Percentiles rank a stretch among this genome's conserved stretches.
These are phyloP conservation scores for Callimorpha dominula DNA, from an alignment of 2,888 invertebrate genomes.

Conservation along the genomic window DNA sequence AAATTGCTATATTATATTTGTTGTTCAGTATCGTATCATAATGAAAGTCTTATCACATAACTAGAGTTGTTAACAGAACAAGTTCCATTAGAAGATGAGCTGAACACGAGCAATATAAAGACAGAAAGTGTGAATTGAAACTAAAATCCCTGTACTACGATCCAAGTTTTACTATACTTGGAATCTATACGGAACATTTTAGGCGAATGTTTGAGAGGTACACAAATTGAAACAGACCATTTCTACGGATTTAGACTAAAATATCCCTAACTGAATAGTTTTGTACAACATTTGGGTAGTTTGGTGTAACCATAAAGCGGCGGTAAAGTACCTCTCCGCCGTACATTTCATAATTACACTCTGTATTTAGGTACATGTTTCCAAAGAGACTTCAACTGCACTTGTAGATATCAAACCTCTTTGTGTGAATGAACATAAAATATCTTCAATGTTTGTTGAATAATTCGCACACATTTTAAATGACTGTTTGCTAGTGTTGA, in stretches of 20 bases:
- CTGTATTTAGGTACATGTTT: conserved; percentile 22
- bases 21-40: conserved; percentile 1
- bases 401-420: conserved; percentile 40
- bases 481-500: conserved; percentile 57
- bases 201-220: conserved; percentile 27
- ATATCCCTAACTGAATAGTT: conserved; percentile 21
- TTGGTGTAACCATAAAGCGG: conserved; percentile 19
- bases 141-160: conserved; percentile 21
- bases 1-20: conserved; percentile 16
- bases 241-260: conserved; percentile 29
- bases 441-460: conserved; percentile 53
- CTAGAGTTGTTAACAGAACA: background rate
- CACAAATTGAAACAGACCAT: conserved; percentile 32
- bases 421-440: conserved; percentile 47
- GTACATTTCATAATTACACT: conserved; percentile 33
- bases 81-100: background rate
- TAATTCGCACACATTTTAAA: conserved; percentile 52
- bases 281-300: conserved; percentile 36
- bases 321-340: conserved; percentile 10
- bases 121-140: background rate
- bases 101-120: background rate
- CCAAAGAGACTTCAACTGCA: conserved; percentile 39
- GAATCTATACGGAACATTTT: conserved; percentile 19
- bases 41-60: background rate
- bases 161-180: conserved; percentile 29